Percentiles rank a stretch among this genome's conserved stretches.
Conservation (phyloP, 2,888 invertebrate species). For the Eurois occulta region DNA sequence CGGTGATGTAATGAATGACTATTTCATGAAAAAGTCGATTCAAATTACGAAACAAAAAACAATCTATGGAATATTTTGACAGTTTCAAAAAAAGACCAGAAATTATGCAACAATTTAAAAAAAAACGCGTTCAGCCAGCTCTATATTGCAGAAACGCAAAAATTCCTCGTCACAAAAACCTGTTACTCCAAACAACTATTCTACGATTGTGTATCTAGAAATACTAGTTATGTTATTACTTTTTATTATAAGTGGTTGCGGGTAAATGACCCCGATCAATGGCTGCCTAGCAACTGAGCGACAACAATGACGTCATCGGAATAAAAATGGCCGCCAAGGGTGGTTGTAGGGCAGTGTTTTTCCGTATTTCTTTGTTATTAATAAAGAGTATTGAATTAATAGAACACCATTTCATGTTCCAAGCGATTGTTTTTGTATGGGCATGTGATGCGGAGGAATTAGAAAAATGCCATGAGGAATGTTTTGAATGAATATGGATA, state of each 20-base stretch:
- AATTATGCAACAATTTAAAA: slow-evolving; percentile 18
- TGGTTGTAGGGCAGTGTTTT: slow-evolving; percentile 34
- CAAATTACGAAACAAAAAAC: not conserved
- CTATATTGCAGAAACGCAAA: slow-evolving; percentile 22
- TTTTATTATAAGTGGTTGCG: slow-evolving; percentile 31
- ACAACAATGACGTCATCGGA: slow-evolving; percentile 67
- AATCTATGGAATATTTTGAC: not conserved
- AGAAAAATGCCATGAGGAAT: not conserved
- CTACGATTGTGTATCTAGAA: not conserved
- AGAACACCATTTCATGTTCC: not conserved
- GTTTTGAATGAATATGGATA: not conserved
- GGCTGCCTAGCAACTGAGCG: slow-evolving; percentile 68
- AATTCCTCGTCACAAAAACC: slow-evolving; percentile 14
- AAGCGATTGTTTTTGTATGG: not conserved
- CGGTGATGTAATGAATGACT: too few relatives aligned
- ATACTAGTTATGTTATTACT: slow-evolving; percentile 35
- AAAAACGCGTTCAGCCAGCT: slow-evolving; percentile 10
- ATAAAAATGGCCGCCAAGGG: slow-evolving; percentile 46
- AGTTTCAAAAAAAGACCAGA: not conserved
- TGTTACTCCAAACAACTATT: slow-evolving; percentile 37
- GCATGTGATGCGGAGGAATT: not conserved
- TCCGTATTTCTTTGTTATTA: slow-evolving; percentile 27
- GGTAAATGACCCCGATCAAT: slow-evolving; percentile 66
- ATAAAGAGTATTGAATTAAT: slow-evolving; percentile 13
- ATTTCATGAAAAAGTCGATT: not conserved